A percentile compares a stretch with the other conserved stretches of the same genome.
These are phyloP conservation scores for Zaprionus kolodkinae DNA, from an alignment of 1,140 invertebrate species.

Conservation along the genomic window DNA sequence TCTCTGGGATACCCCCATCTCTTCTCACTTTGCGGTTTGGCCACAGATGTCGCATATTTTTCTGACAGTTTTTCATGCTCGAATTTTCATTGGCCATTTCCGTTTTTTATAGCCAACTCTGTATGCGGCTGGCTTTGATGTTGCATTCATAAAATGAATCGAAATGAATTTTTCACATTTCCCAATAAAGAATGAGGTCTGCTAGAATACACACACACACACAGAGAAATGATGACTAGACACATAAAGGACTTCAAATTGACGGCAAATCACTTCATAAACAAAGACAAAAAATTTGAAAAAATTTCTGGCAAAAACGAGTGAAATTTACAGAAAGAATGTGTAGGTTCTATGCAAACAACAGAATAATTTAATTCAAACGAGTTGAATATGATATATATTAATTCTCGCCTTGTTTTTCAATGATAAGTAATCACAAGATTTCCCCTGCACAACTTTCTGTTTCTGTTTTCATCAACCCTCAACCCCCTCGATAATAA, in stretches of 20 bases:
- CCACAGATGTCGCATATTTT: conserved; percentile 48
- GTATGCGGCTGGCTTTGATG: conserved; percentile 14
- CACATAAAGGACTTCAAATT: background rate
- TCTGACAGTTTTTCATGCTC: conserved; percentile 40
- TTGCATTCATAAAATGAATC: conserved; percentile 12
- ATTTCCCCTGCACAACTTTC: no score
- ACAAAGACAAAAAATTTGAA: background rate
- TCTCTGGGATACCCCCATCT: background rate
- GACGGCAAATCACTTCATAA: background rate
- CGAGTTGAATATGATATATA: background rate
- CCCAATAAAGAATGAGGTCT: background rate
- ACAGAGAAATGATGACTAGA: background rate
- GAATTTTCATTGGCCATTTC: conserved; percentile 48
- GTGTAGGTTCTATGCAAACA: background rate
- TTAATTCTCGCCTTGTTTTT: background rate
- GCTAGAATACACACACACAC: background rate
- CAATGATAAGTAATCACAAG: background rate
- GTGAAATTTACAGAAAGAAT: background rate
- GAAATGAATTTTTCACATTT: conserved; percentile 7
- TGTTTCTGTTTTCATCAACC: background rate
- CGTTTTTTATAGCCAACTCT: conserved; percentile 19
- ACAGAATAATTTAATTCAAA: background rate
- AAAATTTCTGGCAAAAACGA: background rate
- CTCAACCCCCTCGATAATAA: background rate
- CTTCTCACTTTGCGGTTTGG: conserved; percentile 46